phyloP scores from a whole-genome alignment of 2,888 invertebrate species.

The Drosophila prostipennis region DNA sequence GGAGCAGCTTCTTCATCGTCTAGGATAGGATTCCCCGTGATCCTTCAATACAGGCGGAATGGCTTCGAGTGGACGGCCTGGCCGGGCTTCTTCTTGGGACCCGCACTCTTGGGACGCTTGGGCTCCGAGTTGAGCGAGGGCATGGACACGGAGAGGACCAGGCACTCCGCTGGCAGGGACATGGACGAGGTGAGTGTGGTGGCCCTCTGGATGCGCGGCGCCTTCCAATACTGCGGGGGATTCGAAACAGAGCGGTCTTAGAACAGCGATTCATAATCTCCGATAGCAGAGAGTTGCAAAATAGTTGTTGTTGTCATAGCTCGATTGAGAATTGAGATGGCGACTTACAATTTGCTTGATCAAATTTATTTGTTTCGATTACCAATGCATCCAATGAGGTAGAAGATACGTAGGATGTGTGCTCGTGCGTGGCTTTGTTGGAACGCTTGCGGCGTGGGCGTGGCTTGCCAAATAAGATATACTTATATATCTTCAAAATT shows the following conservation, averaged over 20 bases:
- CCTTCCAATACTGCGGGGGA: constrained; percentile 81
- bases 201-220: constrained; percentile 82
- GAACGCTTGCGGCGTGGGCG: constrained; percentile 67
- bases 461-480: constrained; percentile 47
- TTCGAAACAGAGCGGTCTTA: constrained; percentile 19
- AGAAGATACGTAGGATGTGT: constrained; percentile 56
- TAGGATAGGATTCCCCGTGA: constrained; percentile 22
- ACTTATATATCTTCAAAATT: constrained; percentile 24
- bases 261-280: constrained; percentile 10
- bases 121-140: constrained; percentile 83
- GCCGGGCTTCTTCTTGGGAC: constrained; percentile 81
- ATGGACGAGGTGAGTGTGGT: constrained; percentile 84
- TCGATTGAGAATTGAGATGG: constrained; percentile 52
- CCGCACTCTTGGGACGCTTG: constrained; percentile 83
- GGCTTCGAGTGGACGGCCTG: constrained; percentile 83
- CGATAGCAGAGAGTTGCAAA: not conserved
- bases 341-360: constrained; percentile 70
- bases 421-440: constrained; percentile 72
- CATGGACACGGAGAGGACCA: constrained; percentile 84
- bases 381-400: constrained; percentile 77
- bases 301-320: constrained; percentile 21
- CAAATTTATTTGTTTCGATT: constrained; percentile 58
- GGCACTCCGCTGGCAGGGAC: constrained; percentile 84
- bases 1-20: constrained; percentile 21
- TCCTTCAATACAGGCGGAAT: constrained; percentile 83